Base-by-base conservation (phyloP, 1,140 invertebrate genomes). In the Drepana arcuata region DNA sequence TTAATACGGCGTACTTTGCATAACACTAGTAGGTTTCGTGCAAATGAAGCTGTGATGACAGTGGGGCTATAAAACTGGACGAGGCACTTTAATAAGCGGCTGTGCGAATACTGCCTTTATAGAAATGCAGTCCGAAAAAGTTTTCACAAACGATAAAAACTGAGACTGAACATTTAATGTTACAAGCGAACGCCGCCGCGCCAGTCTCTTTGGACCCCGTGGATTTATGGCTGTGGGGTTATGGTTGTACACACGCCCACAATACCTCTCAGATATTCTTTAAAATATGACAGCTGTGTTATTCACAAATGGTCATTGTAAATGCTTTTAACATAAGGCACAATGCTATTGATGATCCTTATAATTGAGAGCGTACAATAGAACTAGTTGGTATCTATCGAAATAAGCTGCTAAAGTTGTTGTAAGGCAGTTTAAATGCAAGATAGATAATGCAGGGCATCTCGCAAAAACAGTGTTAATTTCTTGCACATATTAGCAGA, bases 171-270 rank as follows among this genome's bases (percentile, higher is more conserved):
- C 50, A 64, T 65, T 69, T 55, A 56, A 63, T 41, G 45, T 46
- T 42, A 42, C 43, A 50, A 48, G 30, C 46, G 40, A 46, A 28
- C 41, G 48, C 49, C 54, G 60, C 52, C 60, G 45, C 24, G 34
- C 51, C 52, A 57, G 35, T 36, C 45, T 57, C 48, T 49, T 48
- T 21, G 36, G 33, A 38, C 50, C 47, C 34, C 45, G 39, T 36
- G 47, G 41, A 59, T 70, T 74, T 74, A 74, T 57, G 65, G 62
- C 58, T 48, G 39, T 28, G 28, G 42, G 53, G 51, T 62, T 64
- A 53, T 59, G 53, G 47, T 52, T 46, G 49, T 36, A 36, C 37
- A 42, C 41, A 62, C 61, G 51, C 69, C 68, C 51, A 63, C 54
- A 48, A 60, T 36, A 50, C 51, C 51, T 45, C 53, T 25, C 32